Evolutionary conservation across 2,113 vertebrate genomes (phyloP), one percentile per base, ranked within the genome.

Genomic region (Chloroceryle aenea): DNA sequence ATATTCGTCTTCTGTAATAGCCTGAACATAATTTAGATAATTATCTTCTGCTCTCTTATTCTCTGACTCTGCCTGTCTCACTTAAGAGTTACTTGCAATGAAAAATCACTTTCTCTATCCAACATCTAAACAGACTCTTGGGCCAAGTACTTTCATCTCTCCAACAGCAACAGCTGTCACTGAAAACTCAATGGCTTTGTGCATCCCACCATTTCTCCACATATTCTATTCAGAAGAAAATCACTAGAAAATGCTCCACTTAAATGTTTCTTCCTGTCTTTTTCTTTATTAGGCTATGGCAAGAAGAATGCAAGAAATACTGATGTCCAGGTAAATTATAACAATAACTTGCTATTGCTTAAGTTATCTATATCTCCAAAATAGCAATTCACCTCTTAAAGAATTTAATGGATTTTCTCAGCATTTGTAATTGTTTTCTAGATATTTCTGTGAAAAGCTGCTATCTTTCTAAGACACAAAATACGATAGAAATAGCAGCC

Each of bases 21-120:
- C 96, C 97, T 85, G 98, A 98, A 98, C 97, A 98, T 98, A 98
- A 98, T 98, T 98, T 98, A 98, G 98, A 98, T 98, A 98, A 98
- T 98, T 98, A 98, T 98, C 98, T 97, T 97, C 93, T 97, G 87
- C 97, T 97, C 96, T 98, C 98, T 97, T 86, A 97, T 97, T 98
- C 98, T 98, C 94, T 95, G 93, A 97, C 96, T 98, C 93, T 98
- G 97, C 92, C 95, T 90, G 92, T 95, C 92, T 98, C 96, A 97
- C 97, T 98, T 89, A 95, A 95, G 75, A 96, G 90, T 82, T 97
- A 92, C 94, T 91, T 89, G 96, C 95, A 96, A 97, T 80, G 93
- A 97, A 98, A 98, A 98, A 98, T 96, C 87, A 22, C 97, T 97
- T 98, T 97, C 96, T 96, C 59, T 68, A 95, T 98, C 95, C 97